A percentile compares a stretch with the other conserved stretches of the same genome.
Conservation (phyloP, 2,113 vertebrate genomes). For the Mesocricetus auratus region DNA sequence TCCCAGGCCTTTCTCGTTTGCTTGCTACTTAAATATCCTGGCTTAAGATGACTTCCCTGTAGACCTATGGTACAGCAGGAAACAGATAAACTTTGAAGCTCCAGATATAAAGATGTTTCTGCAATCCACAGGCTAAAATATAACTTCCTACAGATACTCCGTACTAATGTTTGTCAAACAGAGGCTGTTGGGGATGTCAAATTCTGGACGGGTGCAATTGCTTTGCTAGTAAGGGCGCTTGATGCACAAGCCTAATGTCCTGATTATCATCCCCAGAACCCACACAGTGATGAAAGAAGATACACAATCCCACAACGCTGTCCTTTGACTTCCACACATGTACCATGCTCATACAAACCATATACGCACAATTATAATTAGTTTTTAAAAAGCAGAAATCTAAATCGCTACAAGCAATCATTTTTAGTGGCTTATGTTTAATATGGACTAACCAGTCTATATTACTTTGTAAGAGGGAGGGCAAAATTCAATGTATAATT, state of each 20-base stretch:
- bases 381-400: not conserved
- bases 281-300: not conserved
- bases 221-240: not conserved
- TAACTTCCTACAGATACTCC: slow-evolving; percentile 15
- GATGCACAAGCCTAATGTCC: not conserved
- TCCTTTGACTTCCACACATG: not conserved
- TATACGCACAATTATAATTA: not conserved
- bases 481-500: not conserved
- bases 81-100: slow-evolving; percentile 72
- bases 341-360: not conserved
- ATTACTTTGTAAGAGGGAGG: slow-evolving; percentile 27
- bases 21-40: slow-evolving; percentile 21
- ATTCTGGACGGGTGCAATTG: not conserved
- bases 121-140: slow-evolving; percentile 14
- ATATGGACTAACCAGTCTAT: slow-evolving; percentile 23
- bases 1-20: not conserved
- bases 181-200: not conserved
- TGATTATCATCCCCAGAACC: not conserved
- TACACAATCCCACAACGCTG: not conserved
- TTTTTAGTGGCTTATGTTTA: not conserved
- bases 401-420: slow-evolving; percentile 26
- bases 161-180: slow-evolving; percentile 19
- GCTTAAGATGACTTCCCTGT: not conserved
- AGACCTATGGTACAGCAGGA: slow-evolving; percentile 55
- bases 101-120: not conserved